These are phyloP conservation scores for Caerostris darwini DNA, from an alignment of 1,140 invertebrate species.

Conservation along the genomic window DNA sequence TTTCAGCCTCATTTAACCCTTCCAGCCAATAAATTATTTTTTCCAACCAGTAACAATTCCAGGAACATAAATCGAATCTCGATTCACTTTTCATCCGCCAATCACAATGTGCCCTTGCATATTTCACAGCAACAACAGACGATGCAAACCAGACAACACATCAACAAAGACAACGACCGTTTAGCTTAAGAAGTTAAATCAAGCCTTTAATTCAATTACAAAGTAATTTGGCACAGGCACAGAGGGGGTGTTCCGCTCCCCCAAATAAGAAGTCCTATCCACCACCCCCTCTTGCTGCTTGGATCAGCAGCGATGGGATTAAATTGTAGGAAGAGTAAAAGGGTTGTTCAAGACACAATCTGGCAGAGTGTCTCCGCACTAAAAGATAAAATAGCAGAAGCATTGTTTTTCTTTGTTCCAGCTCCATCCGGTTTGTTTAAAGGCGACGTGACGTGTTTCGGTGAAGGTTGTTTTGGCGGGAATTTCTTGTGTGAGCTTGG, in stretches of 20 bases:
- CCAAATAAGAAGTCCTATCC: not conserved
- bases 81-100: not conserved
- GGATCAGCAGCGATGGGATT: not conserved
- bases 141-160: not conserved
- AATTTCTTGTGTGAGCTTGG: too few species aligned
- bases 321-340: not conserved
- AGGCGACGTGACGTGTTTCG: too few species aligned
- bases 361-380: not conserved
- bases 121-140: not conserved
- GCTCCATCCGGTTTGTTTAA: too few species aligned
- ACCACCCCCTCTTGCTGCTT: not conserved
- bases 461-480: too few species aligned
- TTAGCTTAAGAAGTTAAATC: not conserved
- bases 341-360: not conserved
- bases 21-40: not conserved
- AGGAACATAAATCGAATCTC: not conserved
- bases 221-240: not conserved
- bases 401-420: too few species aligned
- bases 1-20: too few species aligned
- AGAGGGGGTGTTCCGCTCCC: not conserved
- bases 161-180: not conserved
- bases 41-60: too few species aligned
- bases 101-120: not conserved
- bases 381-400: too few species aligned
- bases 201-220: constrained; percentile 7